Conservation (phyloP, 2,888 invertebrate species). For the Ganaspis brasiliensis region DNA sequence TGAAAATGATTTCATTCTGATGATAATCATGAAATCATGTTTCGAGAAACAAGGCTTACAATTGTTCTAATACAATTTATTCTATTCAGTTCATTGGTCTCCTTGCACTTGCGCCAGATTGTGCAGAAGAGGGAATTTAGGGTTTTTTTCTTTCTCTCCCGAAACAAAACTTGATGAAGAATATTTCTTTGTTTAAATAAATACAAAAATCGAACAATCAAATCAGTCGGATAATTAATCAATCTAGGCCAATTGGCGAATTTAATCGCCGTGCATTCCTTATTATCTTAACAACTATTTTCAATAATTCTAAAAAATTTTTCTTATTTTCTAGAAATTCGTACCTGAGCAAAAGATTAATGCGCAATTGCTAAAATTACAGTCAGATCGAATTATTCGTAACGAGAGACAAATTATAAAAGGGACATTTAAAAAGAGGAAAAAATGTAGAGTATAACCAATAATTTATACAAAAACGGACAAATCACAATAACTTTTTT, state of each 20-base stretch:
- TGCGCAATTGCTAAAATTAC: too few species aligned
- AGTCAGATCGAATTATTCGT: too few species aligned
- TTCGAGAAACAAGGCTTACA: constrained; percentile 3
- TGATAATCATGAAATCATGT: neutral
- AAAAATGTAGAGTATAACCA: too few species aligned
- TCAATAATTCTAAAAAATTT: constrained; percentile 47
- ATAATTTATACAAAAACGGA: too few species aligned
- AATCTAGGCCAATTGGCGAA: neutral
- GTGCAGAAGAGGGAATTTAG: neutral
- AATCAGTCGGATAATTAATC: constrained; percentile 4
- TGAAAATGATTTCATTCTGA: neutral
- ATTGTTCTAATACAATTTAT: constrained; percentile 15
- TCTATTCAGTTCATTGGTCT: constrained; percentile 6
- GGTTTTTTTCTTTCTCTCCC: neutral
- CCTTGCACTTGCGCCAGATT: constrained; percentile 4
- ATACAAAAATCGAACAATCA: neutral
- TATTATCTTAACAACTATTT: constrained; percentile 8
- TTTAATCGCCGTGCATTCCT: neutral
- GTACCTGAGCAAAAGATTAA: constrained; percentile 64
- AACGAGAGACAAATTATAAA: too few species aligned
- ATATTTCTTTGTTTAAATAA: neutral
- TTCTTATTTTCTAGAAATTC: constrained; percentile 57
- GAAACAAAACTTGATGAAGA: too few species aligned
- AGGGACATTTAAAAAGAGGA: too few species aligned
- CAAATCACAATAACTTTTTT: neutral